Conservation (phyloP, 2,797 vertebrate species). For the Pseudomugil gertrudae region DNA sequence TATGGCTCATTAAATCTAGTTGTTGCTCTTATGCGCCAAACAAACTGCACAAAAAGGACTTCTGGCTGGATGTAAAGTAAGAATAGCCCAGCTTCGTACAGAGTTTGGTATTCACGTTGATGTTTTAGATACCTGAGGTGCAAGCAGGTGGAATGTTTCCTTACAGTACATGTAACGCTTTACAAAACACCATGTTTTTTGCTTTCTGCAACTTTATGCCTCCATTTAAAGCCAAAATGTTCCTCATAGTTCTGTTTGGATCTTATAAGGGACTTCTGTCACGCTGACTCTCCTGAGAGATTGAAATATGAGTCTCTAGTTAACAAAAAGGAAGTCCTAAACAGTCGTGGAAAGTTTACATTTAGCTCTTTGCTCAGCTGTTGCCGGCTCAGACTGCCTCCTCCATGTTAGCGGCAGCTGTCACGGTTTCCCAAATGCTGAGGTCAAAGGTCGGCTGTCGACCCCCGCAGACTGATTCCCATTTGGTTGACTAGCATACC, state of each 20-base stretch:
- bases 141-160: background rate
- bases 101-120: too few species aligned
- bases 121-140: background rate
- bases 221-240: background rate
- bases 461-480: conserved; percentile 47
- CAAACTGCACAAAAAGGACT: conserved; percentile 1
- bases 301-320: conserved; percentile 47
- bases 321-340: conserved; percentile 50
- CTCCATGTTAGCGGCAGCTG: conserved; percentile 65
- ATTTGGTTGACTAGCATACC: conserved; percentile 25
- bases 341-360: conserved; percentile 56
- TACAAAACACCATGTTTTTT: background rate
- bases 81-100: background rate
- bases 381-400: conserved; percentile 31
- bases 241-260: background rate
- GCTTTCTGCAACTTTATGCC: background rate
- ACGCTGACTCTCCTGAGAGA: background rate
- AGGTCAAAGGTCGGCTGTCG: conserved; percentile 66
- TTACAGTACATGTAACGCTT: background rate
- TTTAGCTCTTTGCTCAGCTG: conserved; percentile 77
- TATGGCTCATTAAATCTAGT: conserved; percentile 13
- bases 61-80: conserved; percentile 2
- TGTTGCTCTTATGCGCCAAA: conserved; percentile 15
- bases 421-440: conserved; percentile 74
- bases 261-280: background rate